Conservation (phyloP, 2,113 vertebrate species). For the Oostethus manadensis region DNA sequence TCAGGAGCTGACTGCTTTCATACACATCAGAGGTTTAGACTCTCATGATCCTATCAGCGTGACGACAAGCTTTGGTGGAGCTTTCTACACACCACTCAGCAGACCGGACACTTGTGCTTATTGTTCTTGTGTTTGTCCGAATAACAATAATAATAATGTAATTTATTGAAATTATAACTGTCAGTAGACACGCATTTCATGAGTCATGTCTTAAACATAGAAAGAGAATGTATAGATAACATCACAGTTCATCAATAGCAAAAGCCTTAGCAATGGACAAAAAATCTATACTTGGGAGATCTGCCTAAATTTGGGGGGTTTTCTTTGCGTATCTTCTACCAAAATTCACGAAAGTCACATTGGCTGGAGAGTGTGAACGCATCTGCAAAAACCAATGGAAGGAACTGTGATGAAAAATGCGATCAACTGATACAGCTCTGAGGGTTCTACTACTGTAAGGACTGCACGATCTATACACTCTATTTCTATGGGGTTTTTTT, state of each 20-base stretch:
- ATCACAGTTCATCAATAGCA: neutral
- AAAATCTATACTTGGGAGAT: neutral
- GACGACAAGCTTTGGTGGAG: conserved; percentile 32
- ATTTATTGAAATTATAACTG: conserved; percentile 64
- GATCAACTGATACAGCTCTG: neutral
- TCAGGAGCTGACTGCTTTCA: conserved; percentile 26
- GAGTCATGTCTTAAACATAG: conserved; percentile 37
- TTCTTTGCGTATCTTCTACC: neutral
- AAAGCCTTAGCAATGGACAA: neutral
- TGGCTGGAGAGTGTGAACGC: neutral
- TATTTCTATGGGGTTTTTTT: conserved; percentile 28
- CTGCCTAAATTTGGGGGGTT: conserved; percentile 1
- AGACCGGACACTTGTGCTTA: conserved; percentile 77
- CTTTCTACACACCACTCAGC: conserved; percentile 61
- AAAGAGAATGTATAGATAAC: conserved; percentile 43
- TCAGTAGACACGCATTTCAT: conserved; percentile 47
- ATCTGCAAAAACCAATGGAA: neutral
- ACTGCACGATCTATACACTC: conserved; percentile 33
- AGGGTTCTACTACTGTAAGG: neutral
- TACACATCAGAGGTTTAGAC: conserved; percentile 17
- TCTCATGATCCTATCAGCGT: conserved; percentile 30
- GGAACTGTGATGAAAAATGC: neutral
- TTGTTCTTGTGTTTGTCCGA: conserved; percentile 67
- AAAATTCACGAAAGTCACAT: neutral
- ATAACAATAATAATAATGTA: conserved; percentile 54